phyloP scores from a whole-genome alignment of 1,140 invertebrate species.

The Coboldia fuscipes region DNA sequence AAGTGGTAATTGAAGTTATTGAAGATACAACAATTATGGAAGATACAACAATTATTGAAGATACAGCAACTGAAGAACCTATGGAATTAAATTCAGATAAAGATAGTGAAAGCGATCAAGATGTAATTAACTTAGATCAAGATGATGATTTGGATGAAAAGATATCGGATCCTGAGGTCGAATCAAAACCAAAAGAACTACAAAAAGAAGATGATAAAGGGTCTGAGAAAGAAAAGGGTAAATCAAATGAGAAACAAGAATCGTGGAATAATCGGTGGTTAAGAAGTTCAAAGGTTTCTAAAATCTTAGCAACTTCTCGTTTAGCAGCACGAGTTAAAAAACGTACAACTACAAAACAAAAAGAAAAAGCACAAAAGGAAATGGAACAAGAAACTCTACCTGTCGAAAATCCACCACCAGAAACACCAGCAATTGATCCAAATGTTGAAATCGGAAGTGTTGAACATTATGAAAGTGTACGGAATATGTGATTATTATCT shows the following conservation, averaged over 20 bases:
- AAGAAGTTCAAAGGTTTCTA: constrained; percentile 29
- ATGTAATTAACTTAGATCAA: constrained; percentile 14
- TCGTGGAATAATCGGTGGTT: constrained; percentile 20
- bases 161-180: constrained; percentile 12
- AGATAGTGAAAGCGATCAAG: constrained; percentile 18
- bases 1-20: constrained; percentile 1
- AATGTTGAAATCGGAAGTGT: neutral
- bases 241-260: neutral
- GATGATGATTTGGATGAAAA: constrained; percentile 13
- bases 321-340: constrained; percentile 29
- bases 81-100: constrained; percentile 4
- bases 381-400: constrained; percentile 2
- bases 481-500: too few species aligned
- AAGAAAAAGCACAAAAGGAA: constrained; percentile 21
- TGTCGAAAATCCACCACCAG: neutral
- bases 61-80: neutral
- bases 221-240: neutral
- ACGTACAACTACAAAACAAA: constrained; percentile 32
- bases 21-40: too few species aligned
- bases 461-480: neutral
- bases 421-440: neutral
- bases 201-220: neutral
- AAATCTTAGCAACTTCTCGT: constrained; percentile 26
- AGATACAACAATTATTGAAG: neutral
- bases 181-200: neutral